phyloP scores from a whole-genome alignment of 2,888 invertebrate species.

The Cerceris ruficornis region DNA sequence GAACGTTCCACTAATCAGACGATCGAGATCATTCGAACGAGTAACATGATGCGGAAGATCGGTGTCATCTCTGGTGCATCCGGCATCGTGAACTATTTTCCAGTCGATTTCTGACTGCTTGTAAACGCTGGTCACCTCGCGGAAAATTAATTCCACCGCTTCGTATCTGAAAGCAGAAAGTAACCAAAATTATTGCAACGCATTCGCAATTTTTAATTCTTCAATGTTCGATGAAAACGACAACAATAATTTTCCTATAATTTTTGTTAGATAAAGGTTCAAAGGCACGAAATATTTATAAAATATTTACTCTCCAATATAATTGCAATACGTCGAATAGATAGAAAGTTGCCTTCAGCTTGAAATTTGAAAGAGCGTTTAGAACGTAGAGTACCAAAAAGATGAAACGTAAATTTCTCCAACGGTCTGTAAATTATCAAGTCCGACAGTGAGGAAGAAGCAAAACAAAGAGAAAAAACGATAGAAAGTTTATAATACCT shows the following conservation, averaged over 20 bases:
- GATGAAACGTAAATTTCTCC: constrained; percentile 38
- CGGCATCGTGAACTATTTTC: constrained; percentile 91
- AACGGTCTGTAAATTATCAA: constrained; percentile 44
- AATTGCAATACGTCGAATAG: no score
- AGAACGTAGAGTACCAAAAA: background rate
- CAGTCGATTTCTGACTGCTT: constrained; percentile 88
- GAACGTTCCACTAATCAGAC: constrained; percentile 85
- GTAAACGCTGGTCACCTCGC: constrained; percentile 79
- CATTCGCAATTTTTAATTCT: background rate
- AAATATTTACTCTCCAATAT: no score
- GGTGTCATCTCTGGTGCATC: constrained; percentile 93
- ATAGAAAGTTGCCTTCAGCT: background rate
- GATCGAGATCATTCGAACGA: constrained; percentile 86
- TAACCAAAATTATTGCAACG: background rate
- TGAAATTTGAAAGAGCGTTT: background rate
- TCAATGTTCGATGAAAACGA: background rate
- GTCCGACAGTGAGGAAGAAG: constrained; percentile 31
- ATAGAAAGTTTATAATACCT: constrained; percentile 64
- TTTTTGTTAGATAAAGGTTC: no score
- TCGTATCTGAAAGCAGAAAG: constrained; percentile 70
- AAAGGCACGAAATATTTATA: background rate
- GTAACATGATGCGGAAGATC: constrained; percentile 94
- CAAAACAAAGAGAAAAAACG: constrained; percentile 43
- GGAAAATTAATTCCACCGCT: constrained; percentile 67
- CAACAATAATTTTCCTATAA: no score